These are phyloP conservation scores for Actinia equina DNA, from an alignment of 64 coral and sea anemone genomes.

Conservation along the genomic window DNA sequence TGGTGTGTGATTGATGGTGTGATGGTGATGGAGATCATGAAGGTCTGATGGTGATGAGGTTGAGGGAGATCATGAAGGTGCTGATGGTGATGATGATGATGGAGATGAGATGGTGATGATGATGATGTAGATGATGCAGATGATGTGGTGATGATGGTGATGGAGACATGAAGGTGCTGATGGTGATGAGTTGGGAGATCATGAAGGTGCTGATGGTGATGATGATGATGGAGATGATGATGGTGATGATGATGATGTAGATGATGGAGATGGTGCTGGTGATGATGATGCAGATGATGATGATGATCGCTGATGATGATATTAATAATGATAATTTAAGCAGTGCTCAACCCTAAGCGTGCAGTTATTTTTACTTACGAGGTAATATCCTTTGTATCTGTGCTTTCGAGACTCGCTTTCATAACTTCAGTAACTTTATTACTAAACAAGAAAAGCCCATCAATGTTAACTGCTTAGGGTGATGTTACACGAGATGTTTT, in stretches of 20 bases:
- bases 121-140: no score
- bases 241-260: background rate
- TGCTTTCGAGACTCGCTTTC: constrained; percentile 33
- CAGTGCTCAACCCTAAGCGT: background rate
- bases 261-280: background rate
- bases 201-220: background rate
- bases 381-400: constrained; percentile 44
- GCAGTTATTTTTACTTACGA: constrained; percentile 6
- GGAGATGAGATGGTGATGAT: no score
- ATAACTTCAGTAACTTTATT: constrained; percentile 14
- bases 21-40: background rate
- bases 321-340: background rate
- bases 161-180: background rate
- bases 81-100: no score
- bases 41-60: background rate
- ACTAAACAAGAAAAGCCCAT: background rate
- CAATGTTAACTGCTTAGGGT: no score
- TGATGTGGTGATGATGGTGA: no score
- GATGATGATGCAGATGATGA: background rate
- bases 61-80: background rate
- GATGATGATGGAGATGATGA: background rate
- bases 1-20: no score
- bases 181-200: background rate
- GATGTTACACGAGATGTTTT: no score
- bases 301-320: background rate